Conservation (phyloP, 2,888 invertebrate species). For the Eupithecia vulgata region DNA sequence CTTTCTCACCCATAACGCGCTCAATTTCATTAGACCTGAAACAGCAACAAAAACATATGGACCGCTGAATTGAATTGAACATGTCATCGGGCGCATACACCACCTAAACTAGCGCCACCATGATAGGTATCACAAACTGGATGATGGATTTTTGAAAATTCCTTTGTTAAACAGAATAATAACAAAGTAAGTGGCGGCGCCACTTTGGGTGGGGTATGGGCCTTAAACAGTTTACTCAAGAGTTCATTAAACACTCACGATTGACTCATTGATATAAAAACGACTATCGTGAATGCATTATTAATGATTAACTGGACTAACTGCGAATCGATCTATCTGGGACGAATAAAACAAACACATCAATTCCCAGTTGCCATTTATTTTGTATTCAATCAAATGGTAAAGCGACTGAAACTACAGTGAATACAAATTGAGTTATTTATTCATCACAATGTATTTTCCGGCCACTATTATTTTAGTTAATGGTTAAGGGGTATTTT, state of each 20-base stretch:
- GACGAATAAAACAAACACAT: conserved; percentile 17
- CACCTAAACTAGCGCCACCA: no score
- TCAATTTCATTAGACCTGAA: no score
- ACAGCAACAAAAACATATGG: no score
- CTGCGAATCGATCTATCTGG: conserved; percentile 15
- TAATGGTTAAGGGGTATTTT: background rate
- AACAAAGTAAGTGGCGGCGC: no score
- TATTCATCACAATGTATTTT: background rate
- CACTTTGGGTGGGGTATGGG: no score
- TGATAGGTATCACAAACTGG: no score
- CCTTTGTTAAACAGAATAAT: no score
- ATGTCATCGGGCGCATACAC: no score
- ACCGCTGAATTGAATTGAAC: no score
- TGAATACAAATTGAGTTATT: background rate
- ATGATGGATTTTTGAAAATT: no score
- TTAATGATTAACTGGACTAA: conserved; percentile 11
- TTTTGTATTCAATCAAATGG: conserved; percentile 1
- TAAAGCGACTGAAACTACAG: background rate
- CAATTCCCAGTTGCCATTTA: conserved; percentile 9
- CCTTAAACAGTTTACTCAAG: no score
- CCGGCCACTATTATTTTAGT: background rate
- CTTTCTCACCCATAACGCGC: no score
- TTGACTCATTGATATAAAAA: background rate
- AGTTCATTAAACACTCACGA: background rate
- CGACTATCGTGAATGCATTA: conserved; percentile 8